Evolutionary conservation across 1,140 invertebrate genomes (phyloP).

Genomic region (roundworm (Caenorhabditis elegans)): WBcel235 BX284606.5:2157501-2158000

Average conservation of each 20-base stretch:
- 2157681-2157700: too few species aligned
- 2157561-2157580: too few species aligned
- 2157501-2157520: too few species aligned
- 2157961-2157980: neutral
- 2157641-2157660: too few species aligned
- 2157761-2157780: neutral
- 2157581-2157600: too few species aligned
- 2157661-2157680: too few species aligned
- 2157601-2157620: too few species aligned
- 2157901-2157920: constrained; percentile 8
- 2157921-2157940: neutral
- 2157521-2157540: too few species aligned
- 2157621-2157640: too few species aligned
- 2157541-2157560: too few species aligned
- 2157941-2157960: neutral
- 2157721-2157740: neutral
- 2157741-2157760: constrained; percentile 5
- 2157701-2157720: neutral
- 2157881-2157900: neutral
- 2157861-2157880: neutral
- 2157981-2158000: neutral
- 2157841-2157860: neutral
- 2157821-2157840: constrained; percentile 17
- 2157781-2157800: constrained; percentile 3
- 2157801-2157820: constrained; percentile 25